Percentiles rank a stretch among this genome's conserved stretches.
Conservation (phyloP, 2,888 invertebrate species). For the Elysia crispata region DNA sequence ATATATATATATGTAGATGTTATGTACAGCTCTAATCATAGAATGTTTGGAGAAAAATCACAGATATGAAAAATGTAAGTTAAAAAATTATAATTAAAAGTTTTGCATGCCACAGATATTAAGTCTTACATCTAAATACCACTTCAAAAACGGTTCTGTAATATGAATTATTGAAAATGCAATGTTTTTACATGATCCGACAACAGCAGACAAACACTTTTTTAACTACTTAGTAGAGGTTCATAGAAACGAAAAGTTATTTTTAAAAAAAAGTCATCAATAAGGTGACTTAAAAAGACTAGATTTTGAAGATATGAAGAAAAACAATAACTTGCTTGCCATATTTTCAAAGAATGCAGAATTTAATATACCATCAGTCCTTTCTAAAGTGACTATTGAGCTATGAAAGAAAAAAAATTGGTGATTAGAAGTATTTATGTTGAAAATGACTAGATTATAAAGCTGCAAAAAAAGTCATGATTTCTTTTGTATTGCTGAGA, state of each 20-base stretch:
- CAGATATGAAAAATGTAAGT: slow-evolving; percentile 59
- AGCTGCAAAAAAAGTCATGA: slow-evolving; percentile 38
- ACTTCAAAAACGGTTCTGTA: slow-evolving; percentile 52
- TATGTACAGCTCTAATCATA: slow-evolving; percentile 50
- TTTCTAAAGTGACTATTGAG: no score
- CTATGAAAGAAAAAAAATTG: no score
- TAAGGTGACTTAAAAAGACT: no score
- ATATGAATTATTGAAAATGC: slow-evolving; percentile 27
- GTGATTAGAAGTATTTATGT: not conserved
- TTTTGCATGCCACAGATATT: slow-evolving; percentile 62
- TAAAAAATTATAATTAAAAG: slow-evolving; percentile 57
- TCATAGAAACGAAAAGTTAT: no score
- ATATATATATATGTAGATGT: slow-evolving; percentile 38
- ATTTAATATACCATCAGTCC: no score
- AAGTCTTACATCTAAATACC: slow-evolving; percentile 61
- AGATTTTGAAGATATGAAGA: no score
- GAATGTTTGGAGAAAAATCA: slow-evolving; percentile 58
- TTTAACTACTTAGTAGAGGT: no score
- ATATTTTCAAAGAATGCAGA: no score
- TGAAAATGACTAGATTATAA: slow-evolving; percentile 39
- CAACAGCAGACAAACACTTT: not conserved
- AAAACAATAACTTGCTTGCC: no score
- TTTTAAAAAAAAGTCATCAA: no score
- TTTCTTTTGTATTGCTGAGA: slow-evolving; percentile 21
- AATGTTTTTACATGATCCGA: slow-evolving; percentile 9